These are phyloP conservation scores for Emesis russula DNA, from an alignment of 2,888 invertebrate genomes.

Conservation along the genomic window DNA sequence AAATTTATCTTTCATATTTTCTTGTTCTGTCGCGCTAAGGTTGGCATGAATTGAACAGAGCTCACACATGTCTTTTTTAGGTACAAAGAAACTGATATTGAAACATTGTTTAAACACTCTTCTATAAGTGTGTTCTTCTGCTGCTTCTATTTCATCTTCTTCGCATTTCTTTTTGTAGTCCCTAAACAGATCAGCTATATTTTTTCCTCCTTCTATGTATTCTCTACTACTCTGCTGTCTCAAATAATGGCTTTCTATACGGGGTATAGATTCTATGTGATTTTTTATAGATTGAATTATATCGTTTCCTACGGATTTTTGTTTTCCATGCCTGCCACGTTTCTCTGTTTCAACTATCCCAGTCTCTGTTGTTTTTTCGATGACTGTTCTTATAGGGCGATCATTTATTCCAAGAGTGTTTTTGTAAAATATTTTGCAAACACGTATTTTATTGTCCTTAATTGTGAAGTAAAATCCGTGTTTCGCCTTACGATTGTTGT, in stretches of 20 bases:
- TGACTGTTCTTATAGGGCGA: slow-evolving; percentile 21
- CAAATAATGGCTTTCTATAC: slow-evolving; percentile 30
- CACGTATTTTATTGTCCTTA: too few species aligned
- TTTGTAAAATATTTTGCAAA: too few species aligned
- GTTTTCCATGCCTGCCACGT: slow-evolving; percentile 1
- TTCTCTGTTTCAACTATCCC: slow-evolving; percentile 3
- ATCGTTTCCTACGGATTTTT: background rate
- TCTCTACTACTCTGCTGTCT: slow-evolving; percentile 27
- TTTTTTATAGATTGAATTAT: slow-evolving; percentile 28
- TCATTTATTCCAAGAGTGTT: slow-evolving; percentile 22
- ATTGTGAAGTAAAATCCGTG: too few species aligned
- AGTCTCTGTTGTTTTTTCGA: background rate
- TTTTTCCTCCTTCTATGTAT: slow-evolving; percentile 20
- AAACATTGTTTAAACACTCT: background rate
- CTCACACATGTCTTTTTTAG: slow-evolving; percentile 18
- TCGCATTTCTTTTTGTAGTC: background rate
- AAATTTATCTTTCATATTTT: background rate
- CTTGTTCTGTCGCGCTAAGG: background rate
- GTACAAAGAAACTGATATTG: too few species aligned
- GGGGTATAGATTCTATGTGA: slow-evolving; percentile 36
- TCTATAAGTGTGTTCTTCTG: background rate
- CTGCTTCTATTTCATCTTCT: background rate
- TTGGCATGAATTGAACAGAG: background rate
- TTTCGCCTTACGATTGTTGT: background rate
- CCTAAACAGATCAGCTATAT: background rate